Evolutionary conservation across 1,140 invertebrate genomes (phyloP).

Genomic region (Lysiphlebus fabarum): DNA sequence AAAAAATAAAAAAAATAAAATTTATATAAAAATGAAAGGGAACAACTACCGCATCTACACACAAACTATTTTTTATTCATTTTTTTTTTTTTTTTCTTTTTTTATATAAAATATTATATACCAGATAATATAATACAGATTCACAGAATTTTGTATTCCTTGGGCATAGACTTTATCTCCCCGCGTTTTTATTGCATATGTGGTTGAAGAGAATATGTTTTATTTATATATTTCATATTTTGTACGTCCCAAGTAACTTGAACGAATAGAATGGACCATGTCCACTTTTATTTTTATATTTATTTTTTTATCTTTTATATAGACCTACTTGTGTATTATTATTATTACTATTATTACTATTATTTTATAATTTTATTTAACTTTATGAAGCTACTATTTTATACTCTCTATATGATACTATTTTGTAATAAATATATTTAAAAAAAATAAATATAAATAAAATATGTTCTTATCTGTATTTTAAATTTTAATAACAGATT

Average conservation of each 20-base stretch:
- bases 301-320: neutral
- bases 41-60: neutral
- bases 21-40: slow-evolving; percentile 14
- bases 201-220: slow-evolving; percentile 49
- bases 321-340: too few species aligned
- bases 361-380: too few species aligned
- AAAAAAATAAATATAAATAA: too few species aligned
- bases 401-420: too few species aligned
- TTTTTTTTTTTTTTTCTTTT: too few species aligned
- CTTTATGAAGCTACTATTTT: too few species aligned
- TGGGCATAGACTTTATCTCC: slow-evolving; percentile 54
- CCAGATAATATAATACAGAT: slow-evolving; percentile 9
- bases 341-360: too few species aligned
- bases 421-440: too few species aligned
- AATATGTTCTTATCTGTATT: too few species aligned
- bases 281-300: slow-evolving; percentile 15
- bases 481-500: too few species aligned
- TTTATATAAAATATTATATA: too few species aligned
- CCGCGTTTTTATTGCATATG: slow-evolving; percentile 54
- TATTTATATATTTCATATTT: slow-evolving; percentile 57
- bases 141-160: slow-evolving; percentile 52
- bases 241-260: slow-evolving; percentile 20
- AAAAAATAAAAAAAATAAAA: slow-evolving; percentile 11
- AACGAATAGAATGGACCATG: slow-evolving; percentile 1
- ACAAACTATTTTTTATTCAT: too few species aligned